These are phyloP conservation scores for Hyposoter didymator DNA, from an alignment of 2,888 invertebrate genomes.

Conservation along the genomic window DNA sequence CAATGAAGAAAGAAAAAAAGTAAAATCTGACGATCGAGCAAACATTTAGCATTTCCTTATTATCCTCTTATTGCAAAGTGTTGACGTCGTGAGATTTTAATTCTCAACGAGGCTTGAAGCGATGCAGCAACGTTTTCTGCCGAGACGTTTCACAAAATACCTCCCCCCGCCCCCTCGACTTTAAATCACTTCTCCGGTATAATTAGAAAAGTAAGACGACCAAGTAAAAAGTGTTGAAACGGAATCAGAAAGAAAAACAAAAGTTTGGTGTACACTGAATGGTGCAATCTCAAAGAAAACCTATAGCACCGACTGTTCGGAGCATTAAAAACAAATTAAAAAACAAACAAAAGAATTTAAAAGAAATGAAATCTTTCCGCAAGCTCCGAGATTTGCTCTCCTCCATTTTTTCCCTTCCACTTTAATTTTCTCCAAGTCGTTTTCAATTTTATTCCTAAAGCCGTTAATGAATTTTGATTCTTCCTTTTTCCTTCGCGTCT, in stretches of 20 bases:
- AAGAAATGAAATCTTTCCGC: conserved; percentile 6
- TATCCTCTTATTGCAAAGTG: neutral
- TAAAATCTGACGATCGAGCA: conserved; percentile 1
- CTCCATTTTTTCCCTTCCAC: conserved; percentile 11
- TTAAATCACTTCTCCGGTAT: conserved; percentile 62
- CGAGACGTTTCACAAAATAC: neutral
- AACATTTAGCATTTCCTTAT: conserved; percentile 14
- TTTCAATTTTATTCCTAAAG: conserved; percentile 39
- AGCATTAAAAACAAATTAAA: neutral
- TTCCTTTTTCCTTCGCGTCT: conserved; percentile 23
- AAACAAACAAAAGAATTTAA: neutral
- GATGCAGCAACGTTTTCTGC: neutral
- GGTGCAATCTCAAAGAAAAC: neutral
- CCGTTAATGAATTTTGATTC: conserved; percentile 44
- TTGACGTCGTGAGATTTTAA: conserved; percentile 39
- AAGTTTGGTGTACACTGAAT: neutral
- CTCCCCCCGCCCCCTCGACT: conserved; percentile 9
- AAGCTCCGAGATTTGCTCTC: conserved; percentile 16
- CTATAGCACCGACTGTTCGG: neutral
- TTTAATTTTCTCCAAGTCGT: neutral
- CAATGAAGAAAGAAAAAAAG: neutral
- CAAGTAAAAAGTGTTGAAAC: conserved; percentile 21
- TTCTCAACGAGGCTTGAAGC: conserved; percentile 31
- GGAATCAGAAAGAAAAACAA: neutral
- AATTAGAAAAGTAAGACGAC: conserved; percentile 63